These are phyloP conservation scores for Echinometra lucunter DNA, from an alignment of 53 echinoderm and acorn worm species.

Conservation along the genomic window DNA sequence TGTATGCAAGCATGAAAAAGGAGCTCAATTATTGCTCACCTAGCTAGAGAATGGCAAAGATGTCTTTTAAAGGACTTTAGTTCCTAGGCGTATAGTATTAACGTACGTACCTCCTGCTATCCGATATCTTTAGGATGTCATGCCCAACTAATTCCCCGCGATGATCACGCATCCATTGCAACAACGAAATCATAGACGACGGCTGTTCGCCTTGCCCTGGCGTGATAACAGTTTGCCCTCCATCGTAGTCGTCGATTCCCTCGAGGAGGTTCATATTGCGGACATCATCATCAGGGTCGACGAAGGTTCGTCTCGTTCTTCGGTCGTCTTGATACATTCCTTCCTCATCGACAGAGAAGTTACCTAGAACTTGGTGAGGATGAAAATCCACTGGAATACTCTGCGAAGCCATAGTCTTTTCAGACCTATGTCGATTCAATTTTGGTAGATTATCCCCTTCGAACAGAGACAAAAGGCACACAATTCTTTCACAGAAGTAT, in stretches of 20 bases:
- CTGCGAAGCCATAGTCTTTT: neutral
- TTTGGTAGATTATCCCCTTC: no score
- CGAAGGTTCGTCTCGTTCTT: slow-evolving; percentile 33
- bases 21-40: no score
- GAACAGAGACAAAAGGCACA: no score
- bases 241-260: slow-evolving; percentile 24
- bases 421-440: no score
- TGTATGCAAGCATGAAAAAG: no score
- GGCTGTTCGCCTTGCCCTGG: neutral
- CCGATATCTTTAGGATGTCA: neutral
- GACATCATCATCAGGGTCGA: slow-evolving; percentile 38
- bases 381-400: no score
- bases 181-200: neutral
- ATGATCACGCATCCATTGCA: slow-evolving; percentile 46
- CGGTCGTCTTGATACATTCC: neutral
- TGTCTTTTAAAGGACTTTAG: no score
- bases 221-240: no score
- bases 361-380: slow-evolving; percentile 2
- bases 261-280: neutral
- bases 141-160: neutral
- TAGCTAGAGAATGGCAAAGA: no score
- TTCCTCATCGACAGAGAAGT: slow-evolving; percentile 1
- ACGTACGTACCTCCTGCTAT: no score
- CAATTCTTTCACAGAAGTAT: no score
- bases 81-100: no score